Conservation (phyloP, 2,888 invertebrate species). For the Bombylius discolor region DNA sequence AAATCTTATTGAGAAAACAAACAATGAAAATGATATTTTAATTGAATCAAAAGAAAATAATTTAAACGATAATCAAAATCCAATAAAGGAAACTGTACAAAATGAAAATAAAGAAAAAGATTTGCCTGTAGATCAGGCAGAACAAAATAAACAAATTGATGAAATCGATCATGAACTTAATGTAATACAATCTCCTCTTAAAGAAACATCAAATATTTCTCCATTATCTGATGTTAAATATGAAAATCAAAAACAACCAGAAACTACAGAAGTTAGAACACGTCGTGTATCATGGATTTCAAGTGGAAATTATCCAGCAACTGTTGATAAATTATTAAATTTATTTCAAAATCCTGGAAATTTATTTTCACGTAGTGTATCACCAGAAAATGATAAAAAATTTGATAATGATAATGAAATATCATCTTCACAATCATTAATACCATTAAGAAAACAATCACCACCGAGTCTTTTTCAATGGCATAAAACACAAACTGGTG, state of each 20-base stretch:
- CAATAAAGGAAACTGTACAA: not conserved
- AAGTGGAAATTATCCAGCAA: conserved; percentile 38
- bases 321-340: conserved; percentile 51
- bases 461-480: conserved; percentile 9
- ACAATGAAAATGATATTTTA: not conserved
- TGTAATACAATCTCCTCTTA: not conserved
- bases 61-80: not conserved
- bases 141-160: not conserved
- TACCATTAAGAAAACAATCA: conserved; percentile 6
- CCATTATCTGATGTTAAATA: not conserved
- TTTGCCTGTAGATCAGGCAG: not conserved
- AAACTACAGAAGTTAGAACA: conserved; percentile 37
- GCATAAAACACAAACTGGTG: not conserved
- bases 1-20: not conserved
- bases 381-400: conserved; percentile 20
- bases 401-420: not conserved
- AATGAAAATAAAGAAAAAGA: not conserved
- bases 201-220: not conserved
- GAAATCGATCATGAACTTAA: not conserved
- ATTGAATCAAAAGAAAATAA: not conserved
- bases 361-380: conserved; percentile 42
- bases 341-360: conserved; percentile 51
- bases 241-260: conserved; percentile 7
- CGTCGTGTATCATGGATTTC: conserved; percentile 51
- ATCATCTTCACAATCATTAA: conserved; percentile 2